Conservation (phyloP, 2,113 vertebrate genomes). For the Paralichthys olivaceus region DNA sequence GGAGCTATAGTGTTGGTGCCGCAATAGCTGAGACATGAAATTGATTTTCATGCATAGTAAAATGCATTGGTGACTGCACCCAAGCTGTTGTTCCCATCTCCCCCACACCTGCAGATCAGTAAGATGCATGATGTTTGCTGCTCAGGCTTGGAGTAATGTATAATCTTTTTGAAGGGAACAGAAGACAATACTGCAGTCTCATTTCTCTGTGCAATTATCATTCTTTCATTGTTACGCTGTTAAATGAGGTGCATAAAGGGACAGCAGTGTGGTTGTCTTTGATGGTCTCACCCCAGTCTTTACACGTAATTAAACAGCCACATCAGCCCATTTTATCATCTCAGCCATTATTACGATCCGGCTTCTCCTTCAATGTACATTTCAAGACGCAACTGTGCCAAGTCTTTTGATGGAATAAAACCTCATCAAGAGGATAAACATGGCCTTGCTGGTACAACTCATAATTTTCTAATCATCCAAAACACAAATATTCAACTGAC, state of each 20-base stretch:
- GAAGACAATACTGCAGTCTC: conserved; percentile 55
- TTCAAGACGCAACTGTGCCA: conserved; percentile 44
- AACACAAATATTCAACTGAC: conserved; percentile 62
- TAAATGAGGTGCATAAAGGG: conserved; percentile 76
- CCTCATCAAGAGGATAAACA: conserved; percentile 63
- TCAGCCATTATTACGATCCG: conserved; percentile 38
- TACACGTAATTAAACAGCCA: conserved; percentile 75
- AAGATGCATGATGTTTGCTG: conserved; percentile 55
- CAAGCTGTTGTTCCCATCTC: conserved; percentile 60
- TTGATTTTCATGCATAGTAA: conserved; percentile 79
- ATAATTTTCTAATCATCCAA: conserved; percentile 63
- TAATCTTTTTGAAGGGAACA: conserved; percentile 48
- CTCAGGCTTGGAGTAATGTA: conserved; percentile 48
- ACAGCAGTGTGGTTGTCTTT: conserved; percentile 66
- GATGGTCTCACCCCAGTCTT: conserved; percentile 69
- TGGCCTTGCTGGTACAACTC: conserved; percentile 40
- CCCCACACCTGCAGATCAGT: conserved; percentile 60
- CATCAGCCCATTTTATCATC: conserved; percentile 70
- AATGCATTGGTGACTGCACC: conserved; percentile 65
- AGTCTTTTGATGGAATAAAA: conserved; percentile 59
- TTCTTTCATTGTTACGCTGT: conserved; percentile 70
- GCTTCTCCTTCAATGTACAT: conserved; percentile 45
- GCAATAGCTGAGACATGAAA: conserved; percentile 75
- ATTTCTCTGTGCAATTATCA: conserved; percentile 67
- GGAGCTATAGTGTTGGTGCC: conserved; percentile 60